A percentile compares a stretch with the other conserved stretches of the same genome.
Evolutionary conservation across 2,113 vertebrate genomes (phyloP).

Genomic region (Oreochromis aureus): DNA sequence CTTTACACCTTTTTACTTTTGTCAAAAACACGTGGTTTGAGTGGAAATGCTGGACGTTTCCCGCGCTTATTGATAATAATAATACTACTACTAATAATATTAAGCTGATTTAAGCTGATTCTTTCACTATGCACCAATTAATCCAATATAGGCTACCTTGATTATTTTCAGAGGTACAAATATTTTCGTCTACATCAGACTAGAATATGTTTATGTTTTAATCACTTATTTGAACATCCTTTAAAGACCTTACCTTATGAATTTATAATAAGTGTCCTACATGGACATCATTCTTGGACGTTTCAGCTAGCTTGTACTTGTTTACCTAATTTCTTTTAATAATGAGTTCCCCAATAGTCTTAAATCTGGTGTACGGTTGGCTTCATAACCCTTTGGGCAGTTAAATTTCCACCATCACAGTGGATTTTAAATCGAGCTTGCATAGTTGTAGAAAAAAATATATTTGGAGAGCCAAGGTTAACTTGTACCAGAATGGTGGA

Average conservation of each 20-base stretch:
- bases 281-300: not conserved
- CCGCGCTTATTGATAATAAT: not conserved
- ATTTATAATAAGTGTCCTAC: not conserved
- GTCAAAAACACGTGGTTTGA: not conserved
- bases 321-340: not conserved
- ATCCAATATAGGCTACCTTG: not conserved
- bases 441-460: not conserved
- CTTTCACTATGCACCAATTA: not conserved
- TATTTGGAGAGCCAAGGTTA: not conserved
- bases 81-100: not conserved
- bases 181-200: not conserved
- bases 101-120: not conserved
- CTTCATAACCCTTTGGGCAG: not conserved
- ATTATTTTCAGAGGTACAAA: not conserved
- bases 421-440: not conserved
- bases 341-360: not conserved
- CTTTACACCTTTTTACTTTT: not conserved
- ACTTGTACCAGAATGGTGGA: not conserved
- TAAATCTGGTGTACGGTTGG: not conserved
- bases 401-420: not conserved
- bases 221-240: not conserved
- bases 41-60: not conserved
- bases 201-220: not conserved
- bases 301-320: not conserved
- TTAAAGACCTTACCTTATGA: rapidly evolving